These are phyloP conservation scores for Gadopsis marmoratus DNA, from an alignment of 2,797 vertebrate genomes.

Conservation along the genomic window DNA sequence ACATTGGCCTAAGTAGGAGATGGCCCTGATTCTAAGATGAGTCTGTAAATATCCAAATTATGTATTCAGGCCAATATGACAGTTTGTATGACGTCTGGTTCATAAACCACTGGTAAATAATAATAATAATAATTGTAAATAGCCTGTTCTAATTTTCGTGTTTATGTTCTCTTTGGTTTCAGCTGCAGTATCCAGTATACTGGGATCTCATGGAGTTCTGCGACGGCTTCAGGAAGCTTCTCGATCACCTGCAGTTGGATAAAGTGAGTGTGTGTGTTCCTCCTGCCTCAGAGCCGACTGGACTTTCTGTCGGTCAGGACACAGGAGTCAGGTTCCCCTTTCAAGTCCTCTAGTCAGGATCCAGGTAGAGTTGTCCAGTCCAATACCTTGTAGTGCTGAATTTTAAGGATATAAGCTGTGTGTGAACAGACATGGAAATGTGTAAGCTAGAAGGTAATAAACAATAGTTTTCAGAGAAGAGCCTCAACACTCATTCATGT, in stretches of 20 bases:
- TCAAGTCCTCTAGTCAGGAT: too few species aligned
- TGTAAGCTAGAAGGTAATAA: neutral
- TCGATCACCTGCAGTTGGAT: conserved; percentile 97
- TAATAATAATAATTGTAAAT: too few species aligned
- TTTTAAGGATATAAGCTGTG: neutral
- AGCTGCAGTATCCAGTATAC: conserved; percentile 98
- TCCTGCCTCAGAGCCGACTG: neutral
- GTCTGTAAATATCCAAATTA: neutral
- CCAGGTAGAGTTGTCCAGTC: too few species aligned
- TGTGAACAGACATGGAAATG: neutral
- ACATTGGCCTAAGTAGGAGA: neutral
- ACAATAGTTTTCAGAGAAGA: too few species aligned
- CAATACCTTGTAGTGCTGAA: too few species aligned
- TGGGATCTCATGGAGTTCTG: conserved; percentile 99
- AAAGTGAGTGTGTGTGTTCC: conserved; percentile 85
- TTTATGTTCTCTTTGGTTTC: conserved; percentile 22
- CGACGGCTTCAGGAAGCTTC: conserved; percentile 96
- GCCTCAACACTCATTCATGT: too few species aligned
- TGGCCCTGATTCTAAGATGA: neutral
- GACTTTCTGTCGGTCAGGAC: neutral
- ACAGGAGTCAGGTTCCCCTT: too few species aligned
- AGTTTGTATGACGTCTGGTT: neutral
- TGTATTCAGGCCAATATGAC: neutral
- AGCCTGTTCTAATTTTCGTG: neutral
- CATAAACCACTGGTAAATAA: neutral